Evolutionary conservation across 2,888 invertebrate genomes (phyloP), one percentile per base, ranked within the genome.

Genomic region (Drosophila merina): DNA sequence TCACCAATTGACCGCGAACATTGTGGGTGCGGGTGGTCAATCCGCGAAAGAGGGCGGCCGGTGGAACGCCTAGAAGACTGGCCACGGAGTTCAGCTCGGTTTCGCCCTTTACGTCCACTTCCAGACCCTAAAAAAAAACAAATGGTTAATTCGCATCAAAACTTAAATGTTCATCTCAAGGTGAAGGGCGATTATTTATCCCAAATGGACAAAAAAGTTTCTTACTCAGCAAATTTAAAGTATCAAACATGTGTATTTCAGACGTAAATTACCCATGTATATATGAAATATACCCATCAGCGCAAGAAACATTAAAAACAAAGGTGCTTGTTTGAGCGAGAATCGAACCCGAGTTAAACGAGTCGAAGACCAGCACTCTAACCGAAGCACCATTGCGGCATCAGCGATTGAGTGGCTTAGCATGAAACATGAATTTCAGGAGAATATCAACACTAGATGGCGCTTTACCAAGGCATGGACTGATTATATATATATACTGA

Each of bases 61-160:
- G 91, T 3, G 92, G 91, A 4, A 92, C 91, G 0, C 96, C 96
- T 57, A 98, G 93, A 70, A 97, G 93, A 62, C 96, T 95, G 31
- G 97, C 97, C 2, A 97, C 97, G 0, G 97, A 95, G 87, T 96
- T 96, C 71, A 97, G 93, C 92, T 97, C 97, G 66, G 95, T 93
- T 91, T 96, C 97, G 25, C 96, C 96, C 84, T 95, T 95, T 30
- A 96, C 95, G 81, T 96, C 95, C 26, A 96, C 96, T 90, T 95
- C 95, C 36, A 95, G 93, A 51, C 94, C 95, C 92, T 92, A 67
- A 9, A 14, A n/a, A 36, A 36, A 12, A 36, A 8, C 28, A 50
- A 55, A 50, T 2, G 7, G 33, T 3, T 28, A 28, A 20, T 20
- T 20, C 2, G 2, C 28, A 28, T 6, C 5, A 4, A 28, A 28